phyloP scores from a whole-genome alignment of 2,797 vertebrate species.

The Diceros bicornis region DNA sequence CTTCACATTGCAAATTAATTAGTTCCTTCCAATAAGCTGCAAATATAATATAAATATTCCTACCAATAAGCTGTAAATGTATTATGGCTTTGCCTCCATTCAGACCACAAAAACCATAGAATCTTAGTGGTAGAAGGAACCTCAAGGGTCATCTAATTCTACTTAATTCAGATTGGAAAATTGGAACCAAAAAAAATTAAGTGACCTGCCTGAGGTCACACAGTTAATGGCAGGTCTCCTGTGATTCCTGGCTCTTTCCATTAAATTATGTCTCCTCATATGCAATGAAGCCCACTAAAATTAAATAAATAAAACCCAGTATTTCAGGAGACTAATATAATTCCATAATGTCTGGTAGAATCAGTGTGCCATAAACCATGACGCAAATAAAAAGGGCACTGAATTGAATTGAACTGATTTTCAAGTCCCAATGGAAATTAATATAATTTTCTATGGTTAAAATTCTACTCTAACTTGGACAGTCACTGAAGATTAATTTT shows the following conservation, averaged over 20 bases:
- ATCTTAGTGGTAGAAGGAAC: conserved; percentile 10
- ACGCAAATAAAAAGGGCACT: not conserved
- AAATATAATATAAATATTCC: conserved; percentile 31
- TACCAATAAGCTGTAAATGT: conserved; percentile 2
- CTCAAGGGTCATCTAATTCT: conserved; percentile 35
- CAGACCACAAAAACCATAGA: not conserved
- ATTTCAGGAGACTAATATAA: conserved; percentile 3
- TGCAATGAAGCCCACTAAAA: conserved; percentile 42
- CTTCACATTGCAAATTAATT: conserved; percentile 61
- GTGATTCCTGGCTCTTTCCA: conserved; percentile 49
- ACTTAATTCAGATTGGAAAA: conserved; percentile 62
- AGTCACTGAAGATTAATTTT: conserved; percentile 60
- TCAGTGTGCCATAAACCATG: not conserved
- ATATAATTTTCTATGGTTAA: conserved; percentile 48
- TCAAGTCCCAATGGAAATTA: conserved; percentile 58
- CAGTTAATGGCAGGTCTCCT: conserved; percentile 23
- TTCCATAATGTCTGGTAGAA: not conserved
- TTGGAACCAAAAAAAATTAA: conserved; percentile 44
- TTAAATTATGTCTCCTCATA: not conserved
- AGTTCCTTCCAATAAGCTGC: conserved; percentile 13
- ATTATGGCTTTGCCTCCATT: conserved; percentile 49
- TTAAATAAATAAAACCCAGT: conserved; percentile 50
- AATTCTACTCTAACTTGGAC: conserved; percentile 44
- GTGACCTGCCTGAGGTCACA: conserved; percentile 22
- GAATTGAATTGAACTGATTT: conserved; percentile 57